Percentiles rank a stretch among this genome's conserved stretches.
Evolutionary conservation across 2,797 vertebrate genomes (phyloP).

Genomic region (Carduelis carduelis): DNA sequence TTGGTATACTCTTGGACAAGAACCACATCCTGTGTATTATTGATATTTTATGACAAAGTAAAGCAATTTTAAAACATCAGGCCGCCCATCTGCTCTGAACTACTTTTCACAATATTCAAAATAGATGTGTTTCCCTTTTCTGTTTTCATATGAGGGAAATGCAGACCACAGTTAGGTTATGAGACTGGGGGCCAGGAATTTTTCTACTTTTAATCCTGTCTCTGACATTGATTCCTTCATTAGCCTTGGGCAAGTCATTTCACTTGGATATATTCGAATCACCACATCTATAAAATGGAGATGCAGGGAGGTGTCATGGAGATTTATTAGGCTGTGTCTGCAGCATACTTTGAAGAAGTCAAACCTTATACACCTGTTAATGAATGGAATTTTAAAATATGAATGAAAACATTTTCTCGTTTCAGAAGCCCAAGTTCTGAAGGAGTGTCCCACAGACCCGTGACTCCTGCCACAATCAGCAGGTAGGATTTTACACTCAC

Average conservation of each 20-base stretch:
- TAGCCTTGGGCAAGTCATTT: constrained; percentile 71
- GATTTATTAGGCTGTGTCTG: constrained; percentile 66
- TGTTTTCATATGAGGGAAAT: constrained; percentile 50
- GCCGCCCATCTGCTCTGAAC: constrained; percentile 47
- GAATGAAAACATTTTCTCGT: constrained; percentile 49
- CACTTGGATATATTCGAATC: constrained; percentile 67
- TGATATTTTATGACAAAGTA: constrained; percentile 56
- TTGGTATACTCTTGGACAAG: constrained; percentile 33
- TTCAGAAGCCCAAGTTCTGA: constrained; percentile 50
- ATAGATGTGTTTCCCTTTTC: constrained; percentile 57
- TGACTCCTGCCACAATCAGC: not conserved
- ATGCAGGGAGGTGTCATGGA: constrained; percentile 65
- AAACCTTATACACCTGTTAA: constrained; percentile 61
- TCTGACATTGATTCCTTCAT: constrained; percentile 69
- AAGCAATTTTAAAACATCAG: constrained; percentile 55
- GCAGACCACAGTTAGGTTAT: constrained; percentile 56
- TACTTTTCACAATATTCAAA: constrained; percentile 61
- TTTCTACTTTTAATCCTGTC: constrained; percentile 67
- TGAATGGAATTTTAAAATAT: constrained; percentile 62
- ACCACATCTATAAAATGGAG: constrained; percentile 67
- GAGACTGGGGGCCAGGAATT: constrained; percentile 63
- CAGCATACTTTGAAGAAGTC: constrained; percentile 61
- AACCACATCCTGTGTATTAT: constrained; percentile 45
- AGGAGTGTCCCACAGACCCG: constrained; percentile 50
- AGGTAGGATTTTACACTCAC: not conserved